Evolutionary conservation across 2,888 invertebrate genomes (phyloP).

Genomic region (Frankliniella intonsa): DNA sequence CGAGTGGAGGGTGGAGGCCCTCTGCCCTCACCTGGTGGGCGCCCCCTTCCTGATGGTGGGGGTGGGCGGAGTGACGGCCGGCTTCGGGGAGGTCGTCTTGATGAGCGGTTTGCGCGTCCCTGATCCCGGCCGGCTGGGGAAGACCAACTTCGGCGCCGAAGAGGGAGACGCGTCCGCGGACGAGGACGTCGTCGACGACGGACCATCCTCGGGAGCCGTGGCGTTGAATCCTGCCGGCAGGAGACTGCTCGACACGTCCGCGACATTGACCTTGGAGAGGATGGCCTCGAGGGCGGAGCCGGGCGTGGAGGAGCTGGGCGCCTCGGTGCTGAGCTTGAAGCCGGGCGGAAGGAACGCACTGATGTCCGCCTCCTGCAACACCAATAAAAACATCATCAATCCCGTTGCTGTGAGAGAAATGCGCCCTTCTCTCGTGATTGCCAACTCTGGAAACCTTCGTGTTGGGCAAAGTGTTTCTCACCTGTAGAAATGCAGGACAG

Average conservation of each 20-base stretch:
- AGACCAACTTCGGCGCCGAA: slow-evolving; percentile 52
- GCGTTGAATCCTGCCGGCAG: not conserved
- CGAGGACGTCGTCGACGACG: slow-evolving; percentile 29
- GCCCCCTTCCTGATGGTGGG: slow-evolving; percentile 67
- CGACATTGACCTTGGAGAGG: not conserved
- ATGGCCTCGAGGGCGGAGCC: not conserved
- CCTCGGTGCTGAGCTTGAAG: slow-evolving; percentile 46
- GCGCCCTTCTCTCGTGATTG: too few species aligned
- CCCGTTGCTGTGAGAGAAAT: too few species aligned
- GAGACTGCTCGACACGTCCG: not conserved
- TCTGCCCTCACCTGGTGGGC: slow-evolving; percentile 62
- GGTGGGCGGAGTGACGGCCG: not conserved
- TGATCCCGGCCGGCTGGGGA: slow-evolving; percentile 70
- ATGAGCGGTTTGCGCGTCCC: slow-evolving; percentile 54
- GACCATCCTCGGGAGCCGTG: not conserved
- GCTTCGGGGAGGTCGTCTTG: slow-evolving; percentile 44
- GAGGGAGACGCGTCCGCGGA: slow-evolving; percentile 35
- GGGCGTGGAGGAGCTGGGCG: not conserved
- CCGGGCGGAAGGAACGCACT: slow-evolving; percentile 61
- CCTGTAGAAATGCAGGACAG: not conserved
- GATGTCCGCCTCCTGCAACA: slow-evolving; percentile 9
- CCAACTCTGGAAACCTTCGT: slow-evolving; percentile 43
- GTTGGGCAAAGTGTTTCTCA: slow-evolving; percentile 21
- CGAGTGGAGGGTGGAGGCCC: too few species aligned
- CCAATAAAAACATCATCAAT: too few species aligned